Evolutionary conservation across 2,797 vertebrate species (phyloP).

Genomic region (Antennarius maculatus): DNA sequence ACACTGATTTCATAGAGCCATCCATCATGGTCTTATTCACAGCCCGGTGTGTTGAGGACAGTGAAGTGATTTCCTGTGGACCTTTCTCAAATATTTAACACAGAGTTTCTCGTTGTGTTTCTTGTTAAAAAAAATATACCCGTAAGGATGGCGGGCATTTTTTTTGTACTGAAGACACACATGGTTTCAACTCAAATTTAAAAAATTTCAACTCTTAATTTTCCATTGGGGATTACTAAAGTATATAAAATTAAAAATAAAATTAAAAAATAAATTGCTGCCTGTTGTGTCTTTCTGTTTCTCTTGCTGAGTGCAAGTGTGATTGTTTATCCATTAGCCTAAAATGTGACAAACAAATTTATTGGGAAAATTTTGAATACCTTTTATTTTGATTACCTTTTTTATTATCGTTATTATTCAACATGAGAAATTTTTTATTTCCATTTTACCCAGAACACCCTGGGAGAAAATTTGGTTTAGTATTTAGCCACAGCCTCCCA

Average conservation of each 20-base stretch:
- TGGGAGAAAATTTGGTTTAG: too few species aligned
- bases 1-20: conserved; percentile 38
- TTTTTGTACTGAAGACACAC: conserved; percentile 7
- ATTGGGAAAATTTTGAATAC: too few species aligned
- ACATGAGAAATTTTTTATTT: too few species aligned
- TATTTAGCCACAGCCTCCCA: too few species aligned
- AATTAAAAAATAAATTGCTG: too few species aligned
- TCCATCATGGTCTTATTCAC: conserved; percentile 43
- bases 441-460: too few species aligned
- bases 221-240: background rate
- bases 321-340: too few species aligned
- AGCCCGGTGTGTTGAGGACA: conserved; percentile 34
- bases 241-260: too few species aligned
- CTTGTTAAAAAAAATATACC: background rate
- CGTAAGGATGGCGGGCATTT: conserved; percentile 2
- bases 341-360: too few species aligned
- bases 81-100: conserved; percentile 42
- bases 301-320: conserved; percentile 28
- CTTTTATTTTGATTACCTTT: too few species aligned
- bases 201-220: too few species aligned
- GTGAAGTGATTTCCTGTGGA: conserved; percentile 37
- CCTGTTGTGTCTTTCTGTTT: background rate
- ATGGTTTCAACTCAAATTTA: conserved; percentile 16
- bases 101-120: background rate
- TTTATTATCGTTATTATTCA: too few species aligned